Base-by-base conservation (phyloP, 2,797 vertebrate species). In the Mallotus villosus region DNA sequence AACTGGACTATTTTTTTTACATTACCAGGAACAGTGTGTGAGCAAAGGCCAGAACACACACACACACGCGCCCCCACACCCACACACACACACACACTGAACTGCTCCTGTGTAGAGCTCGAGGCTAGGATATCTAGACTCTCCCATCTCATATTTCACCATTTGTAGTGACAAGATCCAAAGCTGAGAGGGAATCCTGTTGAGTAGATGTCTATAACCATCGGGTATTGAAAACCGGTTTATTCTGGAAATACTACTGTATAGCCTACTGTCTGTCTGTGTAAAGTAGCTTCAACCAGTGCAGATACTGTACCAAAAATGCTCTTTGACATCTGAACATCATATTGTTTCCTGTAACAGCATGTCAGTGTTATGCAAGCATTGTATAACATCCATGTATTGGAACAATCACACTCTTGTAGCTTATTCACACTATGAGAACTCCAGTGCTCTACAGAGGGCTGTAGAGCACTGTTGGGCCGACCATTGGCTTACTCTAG, bases 401-500 rank as follows among this genome's bases (percentile, higher is more conserved):
- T 16, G 27, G 22, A 55, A 55, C 51, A 41, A 12, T 25, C 58
- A 1, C 2, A 12, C 41, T 41, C 6, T 25, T 25, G 58, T 60
- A 1, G 5, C 24, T 24, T 60, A 4, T 25, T 25, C 14, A 27
- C 11, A 27, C 12, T 4, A 37, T 19, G 27, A 34, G 32, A 32
- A 34, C 4, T 66, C 24, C 14, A 49, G 22, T 46, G 37, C 22
- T 24, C 22, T 14, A 5, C 37, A 41, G 32, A 70, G 58, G n/a
- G n/a, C n/a, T n/a, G n/a, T n/a, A n/a, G n/a, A n/a, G n/a, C n/a
- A n/a, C n/a, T 74, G 72, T 74, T 76, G 63, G 32, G 53, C 73
- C 70, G 29, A 32, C 74, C 75, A 59, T 71, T 63, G 76, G 77
- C 74, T 75, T 68, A 81, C 68, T 67, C 64, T 7, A 58, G 78